Conservation (phyloP, 2,888 invertebrate genomes). For the Apodemia duryi region DNA sequence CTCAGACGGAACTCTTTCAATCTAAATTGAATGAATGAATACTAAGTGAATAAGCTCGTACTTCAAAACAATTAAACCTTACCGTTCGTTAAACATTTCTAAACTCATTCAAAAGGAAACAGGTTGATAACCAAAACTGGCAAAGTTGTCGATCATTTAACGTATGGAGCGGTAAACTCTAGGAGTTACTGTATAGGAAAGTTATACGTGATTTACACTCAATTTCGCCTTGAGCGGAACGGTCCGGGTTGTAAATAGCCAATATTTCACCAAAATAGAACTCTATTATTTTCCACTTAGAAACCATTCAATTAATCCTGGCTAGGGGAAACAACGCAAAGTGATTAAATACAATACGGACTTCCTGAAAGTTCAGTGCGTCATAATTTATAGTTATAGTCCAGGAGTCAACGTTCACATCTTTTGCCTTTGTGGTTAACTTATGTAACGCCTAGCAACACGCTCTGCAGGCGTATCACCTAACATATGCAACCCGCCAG, state of each 20-base stretch:
- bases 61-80: not conserved
- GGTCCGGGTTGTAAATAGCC: not conserved
- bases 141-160: constrained; percentile 10
- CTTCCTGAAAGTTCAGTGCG: not conserved
- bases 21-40: not conserved
- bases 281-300: constrained; percentile 4
- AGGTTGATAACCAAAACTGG: not conserved
- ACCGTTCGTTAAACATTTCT: not conserved
- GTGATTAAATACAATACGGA: not conserved
- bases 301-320: constrained; percentile 5
- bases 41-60: not conserved
- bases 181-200: constrained; percentile 4
- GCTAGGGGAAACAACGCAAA: not conserved
- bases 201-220: constrained; percentile 12
- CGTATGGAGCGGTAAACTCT: not conserved
- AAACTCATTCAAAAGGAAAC: not conserved
- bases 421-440: not conserved
- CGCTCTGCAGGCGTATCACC: too few species aligned
- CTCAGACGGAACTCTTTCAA: not conserved
- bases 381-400: not conserved
- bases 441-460: not conserved
- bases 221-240: not conserved
- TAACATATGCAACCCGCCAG: too few species aligned
- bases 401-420: not conserved
- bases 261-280: constrained; percentile 1